A percentile compares a stretch with the other conserved stretches of the same genome.
Evolutionary conservation across 2,113 vertebrate species (phyloP).

Genomic region (Actenoides lindsayi): DNA sequence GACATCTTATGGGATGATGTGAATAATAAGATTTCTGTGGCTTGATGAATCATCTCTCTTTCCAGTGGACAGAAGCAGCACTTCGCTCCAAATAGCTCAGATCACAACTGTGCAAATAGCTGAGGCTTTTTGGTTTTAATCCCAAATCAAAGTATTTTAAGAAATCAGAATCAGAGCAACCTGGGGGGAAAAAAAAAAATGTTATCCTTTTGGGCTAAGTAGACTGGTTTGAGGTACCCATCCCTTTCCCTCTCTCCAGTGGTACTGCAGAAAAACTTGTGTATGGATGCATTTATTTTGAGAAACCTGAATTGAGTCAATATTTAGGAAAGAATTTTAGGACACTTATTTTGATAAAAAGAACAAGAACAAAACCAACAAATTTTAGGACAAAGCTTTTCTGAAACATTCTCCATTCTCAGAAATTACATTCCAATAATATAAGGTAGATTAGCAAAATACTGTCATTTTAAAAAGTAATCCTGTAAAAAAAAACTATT

Average conservation of each 20-base stretch:
- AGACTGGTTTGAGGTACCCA: background rate
- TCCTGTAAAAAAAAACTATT: fast-evolving
- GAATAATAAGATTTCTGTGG: background rate
- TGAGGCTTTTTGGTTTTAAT: background rate
- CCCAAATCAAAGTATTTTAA: constrained; percentile 55
- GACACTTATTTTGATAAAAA: background rate
- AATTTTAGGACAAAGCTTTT: background rate
- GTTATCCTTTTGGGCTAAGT: background rate
- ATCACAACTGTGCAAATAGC: background rate
- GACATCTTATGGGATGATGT: background rate
- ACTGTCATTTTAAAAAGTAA: background rate
- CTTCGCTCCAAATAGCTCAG: background rate
- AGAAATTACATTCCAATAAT: background rate
- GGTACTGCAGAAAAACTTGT: constrained; percentile 46
- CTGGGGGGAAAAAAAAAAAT: background rate
- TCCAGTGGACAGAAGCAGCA: constrained; percentile 14
- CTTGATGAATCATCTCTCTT: background rate
- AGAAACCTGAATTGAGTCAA: background rate
- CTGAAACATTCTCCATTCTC: background rate
- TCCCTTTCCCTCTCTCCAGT: background rate
- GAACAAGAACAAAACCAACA: background rate
- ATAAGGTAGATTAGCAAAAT: background rate
- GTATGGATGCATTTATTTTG: background rate
- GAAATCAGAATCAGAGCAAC: constrained; percentile 16
- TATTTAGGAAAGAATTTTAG: background rate